These are phyloP conservation scores for Egretta garzetta DNA, from an alignment of 2,113 vertebrate genomes.

Conservation along the genomic window DNA sequence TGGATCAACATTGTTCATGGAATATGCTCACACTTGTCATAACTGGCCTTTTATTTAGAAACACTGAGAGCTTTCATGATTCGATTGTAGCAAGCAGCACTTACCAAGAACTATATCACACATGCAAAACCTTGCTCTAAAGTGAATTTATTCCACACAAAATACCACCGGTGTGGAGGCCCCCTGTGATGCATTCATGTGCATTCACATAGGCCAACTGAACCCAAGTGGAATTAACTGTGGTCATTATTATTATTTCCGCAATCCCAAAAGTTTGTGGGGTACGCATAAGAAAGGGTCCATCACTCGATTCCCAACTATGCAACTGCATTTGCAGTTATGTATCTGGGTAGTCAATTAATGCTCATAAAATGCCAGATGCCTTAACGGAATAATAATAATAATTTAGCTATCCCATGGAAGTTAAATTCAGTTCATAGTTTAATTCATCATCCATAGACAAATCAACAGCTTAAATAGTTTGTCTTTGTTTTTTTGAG, in stretches of 20 bases:
- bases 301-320: neutral
- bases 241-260: neutral
- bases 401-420: neutral
- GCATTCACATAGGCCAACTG: accelerated
- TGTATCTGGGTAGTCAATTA: neutral
- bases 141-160: neutral
- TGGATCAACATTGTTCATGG: neutral
- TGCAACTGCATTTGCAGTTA: neutral
- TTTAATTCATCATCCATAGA: slow-evolving; percentile 32
- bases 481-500: slow-evolving; percentile 32
- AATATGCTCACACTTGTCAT: neutral
- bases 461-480: slow-evolving; percentile 41
- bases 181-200: neutral
- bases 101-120: neutral
- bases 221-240: neutral
- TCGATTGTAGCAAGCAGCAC: neutral
- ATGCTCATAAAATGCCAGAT: neutral
- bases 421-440: neutral
- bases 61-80: neutral
- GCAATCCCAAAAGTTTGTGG: neutral
- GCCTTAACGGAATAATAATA: neutral
- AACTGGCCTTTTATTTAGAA: neutral
- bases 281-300: neutral
- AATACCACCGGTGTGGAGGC: neutral
- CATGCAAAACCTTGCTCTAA: neutral